A percentile compares a stretch with the other conserved stretches of the same genome.
phyloP scores from a whole-genome alignment of 2,888 invertebrate genomes.

The Brenthis daphne region DNA sequence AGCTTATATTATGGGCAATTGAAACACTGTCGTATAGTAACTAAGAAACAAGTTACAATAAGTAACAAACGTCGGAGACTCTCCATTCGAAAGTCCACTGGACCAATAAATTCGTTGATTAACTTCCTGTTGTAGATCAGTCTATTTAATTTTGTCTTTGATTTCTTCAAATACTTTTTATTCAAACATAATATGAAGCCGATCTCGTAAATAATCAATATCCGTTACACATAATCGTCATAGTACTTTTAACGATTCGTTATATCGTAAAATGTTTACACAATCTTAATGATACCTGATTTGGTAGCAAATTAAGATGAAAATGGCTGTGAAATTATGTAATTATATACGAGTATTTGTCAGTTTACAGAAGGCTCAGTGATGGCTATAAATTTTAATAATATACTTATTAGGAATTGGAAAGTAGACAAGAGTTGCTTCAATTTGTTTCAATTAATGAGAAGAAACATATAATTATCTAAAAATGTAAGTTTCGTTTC shows the following conservation, averaged over 20 bases:
- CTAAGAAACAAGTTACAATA: slow-evolving; percentile 36
- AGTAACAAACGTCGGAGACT: slow-evolving; percentile 27
- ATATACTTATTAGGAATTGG: slow-evolving; percentile 10
- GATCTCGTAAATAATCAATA: slow-evolving; percentile 42
- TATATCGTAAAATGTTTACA: slow-evolving; percentile 38
- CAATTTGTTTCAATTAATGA: slow-evolving; percentile 17
- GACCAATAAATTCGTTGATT: slow-evolving; percentile 66
- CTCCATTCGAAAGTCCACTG: slow-evolving; percentile 57
- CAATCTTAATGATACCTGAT: slow-evolving; percentile 34
- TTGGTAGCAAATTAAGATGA: slow-evolving; percentile 29
- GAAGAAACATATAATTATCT: slow-evolving; percentile 3
- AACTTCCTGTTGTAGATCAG: slow-evolving; percentile 61
- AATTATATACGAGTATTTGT: slow-evolving; percentile 19
- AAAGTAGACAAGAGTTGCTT: slow-evolving; percentile 10
- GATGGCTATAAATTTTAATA: slow-evolving; percentile 18
- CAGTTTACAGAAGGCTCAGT: slow-evolving; percentile 19
- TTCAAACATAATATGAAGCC: slow-evolving; percentile 30
- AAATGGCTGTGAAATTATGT: slow-evolving; percentile 31
- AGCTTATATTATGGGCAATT: slow-evolving; percentile 51
- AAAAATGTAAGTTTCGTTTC: slow-evolving; percentile 1
- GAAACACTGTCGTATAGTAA: slow-evolving; percentile 39
- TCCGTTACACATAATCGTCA: slow-evolving; percentile 37
- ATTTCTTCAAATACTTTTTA: slow-evolving; percentile 34
- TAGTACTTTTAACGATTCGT: slow-evolving; percentile 32
- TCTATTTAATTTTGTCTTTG: slow-evolving; percentile 48